Base-by-base conservation (phyloP, 2,888 invertebrate species). In the Synergus umbraculus region DNA sequence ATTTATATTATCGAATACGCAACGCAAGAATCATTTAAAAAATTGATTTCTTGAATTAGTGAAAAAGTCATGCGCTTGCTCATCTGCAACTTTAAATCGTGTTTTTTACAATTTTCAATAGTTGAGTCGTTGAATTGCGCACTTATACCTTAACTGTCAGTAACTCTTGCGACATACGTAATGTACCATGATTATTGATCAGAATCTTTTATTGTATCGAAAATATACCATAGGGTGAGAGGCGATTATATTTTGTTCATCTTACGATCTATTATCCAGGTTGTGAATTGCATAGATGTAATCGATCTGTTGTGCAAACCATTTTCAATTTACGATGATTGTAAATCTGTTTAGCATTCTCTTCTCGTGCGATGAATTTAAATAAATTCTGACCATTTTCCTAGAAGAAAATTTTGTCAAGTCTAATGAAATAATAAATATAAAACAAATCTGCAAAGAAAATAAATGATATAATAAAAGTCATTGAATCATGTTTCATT, bases 151-250 rank as follows among this genome's bases (percentile, higher is more conserved):
- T 73, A 54, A 54, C 29, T 37, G 73, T 49, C n/a, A 54, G 37
- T 54, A 73, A 73, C 49, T 49, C 37, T 49, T 73, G 49, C 69
- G 37, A 73, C 54, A 73, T 73, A 73, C 49, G 49, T 49, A 54
- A 73, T 73, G 49, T 37, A 54, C n/a, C 0, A 73, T 37, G 29
- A 54, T 73, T 73, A 54, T 73, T 73, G 73, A 46, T 37, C n/a
- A 73, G 73, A 69, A 69, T 69, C n/a, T 54, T 73, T 73, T 54
- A 73, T 73, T 73, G 54, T 10, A 73, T 73, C 73, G 49, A 37
- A 54, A 54, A 54, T 73, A 12, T 67, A 44, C 46, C 67, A 49
- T 22, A 49, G 49, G 22, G 15, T 8, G 46, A 69, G 69, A 69
- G 69, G 46, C 22, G 15, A 69, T 69, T 69, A 73, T 37, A 69